Evolutionary conservation across 2,797 vertebrate genomes (phyloP).

Genomic region (Sebastes alutus): DNA sequence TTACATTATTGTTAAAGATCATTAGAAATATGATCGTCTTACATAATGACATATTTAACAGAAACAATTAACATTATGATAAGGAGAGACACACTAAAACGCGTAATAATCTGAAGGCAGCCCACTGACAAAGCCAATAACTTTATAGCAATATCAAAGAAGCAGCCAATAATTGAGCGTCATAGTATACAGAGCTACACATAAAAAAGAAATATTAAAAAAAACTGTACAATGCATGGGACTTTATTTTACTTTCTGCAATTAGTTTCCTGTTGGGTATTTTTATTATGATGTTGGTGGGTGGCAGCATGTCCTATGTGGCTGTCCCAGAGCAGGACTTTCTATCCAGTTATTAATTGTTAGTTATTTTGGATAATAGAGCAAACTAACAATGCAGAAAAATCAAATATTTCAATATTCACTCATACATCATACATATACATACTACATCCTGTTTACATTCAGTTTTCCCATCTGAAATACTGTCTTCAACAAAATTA

Average conservation of each 20-base stretch:
- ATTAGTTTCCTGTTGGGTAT: not conserved
- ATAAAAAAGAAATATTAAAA: not conserved
- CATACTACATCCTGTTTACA: too few species aligned
- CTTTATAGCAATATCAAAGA: not conserved
- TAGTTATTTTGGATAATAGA: not conserved
- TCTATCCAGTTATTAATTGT: not conserved
- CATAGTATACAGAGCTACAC: too few species aligned
- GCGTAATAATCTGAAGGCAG: too few species aligned
- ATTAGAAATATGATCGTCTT: too few species aligned
- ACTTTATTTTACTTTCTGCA: not conserved
- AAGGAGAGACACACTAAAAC: not conserved
- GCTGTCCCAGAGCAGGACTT: not conserved
- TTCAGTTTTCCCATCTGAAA: too few species aligned
- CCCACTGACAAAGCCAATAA: too few species aligned
- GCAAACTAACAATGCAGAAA: not conserved
- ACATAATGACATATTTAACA: too few species aligned
- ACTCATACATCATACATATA: not conserved
- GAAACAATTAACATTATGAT: not conserved
- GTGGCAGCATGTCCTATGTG: not conserved
- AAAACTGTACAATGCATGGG: not conserved
- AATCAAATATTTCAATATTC: not conserved
- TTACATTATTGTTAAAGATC: rapidly evolving
- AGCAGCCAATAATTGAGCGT: too few species aligned
- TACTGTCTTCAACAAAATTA: too few species aligned
- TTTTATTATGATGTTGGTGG: not conserved